Conservation (phyloP, 2,113 vertebrate species). For the Xiphophorus maculatus region DNA sequence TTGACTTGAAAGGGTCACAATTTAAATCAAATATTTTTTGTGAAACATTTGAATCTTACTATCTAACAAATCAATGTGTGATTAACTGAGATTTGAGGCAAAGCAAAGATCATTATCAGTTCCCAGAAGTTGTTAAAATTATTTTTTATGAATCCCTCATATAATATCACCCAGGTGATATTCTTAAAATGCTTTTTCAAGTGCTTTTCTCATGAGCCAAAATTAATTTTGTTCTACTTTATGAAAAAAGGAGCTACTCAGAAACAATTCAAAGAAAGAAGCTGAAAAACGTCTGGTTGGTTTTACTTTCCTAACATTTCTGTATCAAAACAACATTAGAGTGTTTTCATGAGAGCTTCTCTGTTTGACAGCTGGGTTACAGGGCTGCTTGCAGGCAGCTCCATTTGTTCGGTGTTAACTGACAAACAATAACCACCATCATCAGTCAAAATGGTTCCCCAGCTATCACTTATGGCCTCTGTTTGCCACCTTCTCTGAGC, state of each 20-base stretch:
- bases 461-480: neutral
- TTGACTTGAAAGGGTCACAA: too few species aligned
- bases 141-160: too few species aligned
- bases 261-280: neutral
- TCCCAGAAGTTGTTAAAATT: neutral
- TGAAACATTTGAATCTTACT: too few species aligned
- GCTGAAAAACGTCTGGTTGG: slow-evolving; percentile 22
- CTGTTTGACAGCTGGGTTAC: slow-evolving; percentile 25
- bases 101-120: neutral
- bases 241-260: neutral
- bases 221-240: neutral
- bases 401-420: slow-evolving; percentile 47
- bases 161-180: neutral
- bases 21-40: too few species aligned
- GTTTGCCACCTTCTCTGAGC: slow-evolving; percentile 17
- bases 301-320: slow-evolving; percentile 13
- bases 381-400: slow-evolving; percentile 16
- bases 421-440: slow-evolving; percentile 47
- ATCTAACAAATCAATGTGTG: neutral
- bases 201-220: neutral
- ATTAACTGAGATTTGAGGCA: neutral
- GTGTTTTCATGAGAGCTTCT: slow-evolving; percentile 9
- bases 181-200: neutral
- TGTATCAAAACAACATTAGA: slow-evolving; percentile 25
- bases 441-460: slow-evolving; percentile 38